Evolutionary conservation across 2,888 invertebrate genomes (phyloP), one percentile per base, ranked within the genome.

Genomic region (Plagodis pulveraria): DNA sequence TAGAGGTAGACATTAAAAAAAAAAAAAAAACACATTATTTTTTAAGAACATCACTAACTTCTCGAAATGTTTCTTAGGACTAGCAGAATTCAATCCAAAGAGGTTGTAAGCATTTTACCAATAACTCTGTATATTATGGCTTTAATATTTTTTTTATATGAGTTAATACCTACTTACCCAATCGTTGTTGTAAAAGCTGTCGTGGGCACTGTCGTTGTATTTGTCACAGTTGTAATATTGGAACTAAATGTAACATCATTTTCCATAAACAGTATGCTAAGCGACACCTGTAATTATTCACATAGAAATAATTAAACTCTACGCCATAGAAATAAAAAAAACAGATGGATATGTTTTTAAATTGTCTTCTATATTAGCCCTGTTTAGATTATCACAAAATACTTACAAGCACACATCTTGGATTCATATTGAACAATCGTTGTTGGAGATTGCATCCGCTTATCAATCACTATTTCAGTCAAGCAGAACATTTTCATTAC

Each of bases 401-500:
- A 57, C 56, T 57, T 51, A 57, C 56, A 36, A 57, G 42, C 9
- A 11, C 22, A 43, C 46, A 36, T 11, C 11, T 7, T 42, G 41
- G 42, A 36, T 46, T 51, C 56, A 57, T 57, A 33, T 47, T 42
- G 51, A 36, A 36, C 32, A 47, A 32, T 51, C 22, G 36, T 36
- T 41, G 33, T 57, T 38, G 47, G 50, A 10, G 36, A 6, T 56
- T 53, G 34, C 57, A 55, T 62, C 38, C 50, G 43, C 44, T 6
- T 56, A 60, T 58, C 45, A 53, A 60, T 58, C 45, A 53, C 41
- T 7, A 5, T 56, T 48, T 45, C 47, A 62, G 22, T 51, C 49
- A 50, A 55, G 48, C 61, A 54, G 50, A 54, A 43, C 40, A 48
- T 53, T 61, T 61, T 1, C 22, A 22, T 22, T 22, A 22, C 22